A percentile compares a stretch with the other conserved stretches of the same genome.
Conservation (phyloP, 1,140 invertebrate species). For the Lepidurus couesii region DNA sequence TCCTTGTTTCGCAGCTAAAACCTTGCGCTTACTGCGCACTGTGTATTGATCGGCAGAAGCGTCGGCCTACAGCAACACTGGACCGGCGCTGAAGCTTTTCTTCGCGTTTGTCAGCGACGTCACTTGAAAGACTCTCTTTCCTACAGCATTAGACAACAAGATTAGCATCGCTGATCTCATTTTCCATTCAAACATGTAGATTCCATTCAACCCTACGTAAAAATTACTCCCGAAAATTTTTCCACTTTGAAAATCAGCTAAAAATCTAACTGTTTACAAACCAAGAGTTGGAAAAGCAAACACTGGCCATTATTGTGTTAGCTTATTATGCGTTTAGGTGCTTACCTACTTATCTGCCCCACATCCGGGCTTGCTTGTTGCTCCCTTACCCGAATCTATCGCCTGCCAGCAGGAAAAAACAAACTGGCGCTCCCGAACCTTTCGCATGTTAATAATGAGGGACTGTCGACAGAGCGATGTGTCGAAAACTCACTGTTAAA, state of each 20-base stretch:
- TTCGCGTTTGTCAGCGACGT: neutral
- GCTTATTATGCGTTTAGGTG: neutral
- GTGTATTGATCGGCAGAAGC: slow-evolving; percentile 14
- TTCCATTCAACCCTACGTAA: neutral
- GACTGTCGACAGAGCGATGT: no score
- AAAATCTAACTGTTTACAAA: no score
- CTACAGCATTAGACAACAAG: neutral
- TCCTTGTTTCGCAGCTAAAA: neutral
- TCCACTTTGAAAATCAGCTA: no score
- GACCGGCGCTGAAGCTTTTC: neutral
- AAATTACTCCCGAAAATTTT: neutral
- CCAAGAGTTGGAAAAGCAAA: neutral
- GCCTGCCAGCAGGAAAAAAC: no score
- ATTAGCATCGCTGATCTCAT: neutral
- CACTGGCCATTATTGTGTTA: neutral
- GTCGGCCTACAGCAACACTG: neutral
- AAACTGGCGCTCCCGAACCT: neutral
- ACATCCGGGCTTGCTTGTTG: neutral
- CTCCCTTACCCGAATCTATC: no score
- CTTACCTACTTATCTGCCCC: slow-evolving; percentile 8
- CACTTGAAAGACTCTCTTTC: neutral
- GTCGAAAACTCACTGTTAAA: neutral
- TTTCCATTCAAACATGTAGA: neutral
- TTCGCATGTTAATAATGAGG: neutral
- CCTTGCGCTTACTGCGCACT: neutral